These are phyloP conservation scores for Haliclystus octoradiatus DNA, from an alignment of 30 jellyfish, hydroid and myxozoan genomes.

Conservation along the genomic window DNA sequence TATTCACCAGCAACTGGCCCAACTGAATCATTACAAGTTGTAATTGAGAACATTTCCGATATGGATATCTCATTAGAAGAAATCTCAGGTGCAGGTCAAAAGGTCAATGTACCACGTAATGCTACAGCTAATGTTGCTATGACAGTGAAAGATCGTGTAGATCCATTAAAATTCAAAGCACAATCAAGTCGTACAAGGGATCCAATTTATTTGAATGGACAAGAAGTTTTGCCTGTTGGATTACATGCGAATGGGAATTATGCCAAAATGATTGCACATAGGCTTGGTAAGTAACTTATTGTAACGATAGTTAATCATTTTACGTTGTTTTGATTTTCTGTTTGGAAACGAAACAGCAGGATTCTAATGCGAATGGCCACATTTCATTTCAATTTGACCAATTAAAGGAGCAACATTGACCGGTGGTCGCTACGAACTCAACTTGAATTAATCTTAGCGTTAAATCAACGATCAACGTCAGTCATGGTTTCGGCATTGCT, in stretches of 20 bases:
- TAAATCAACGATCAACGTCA: too few species aligned
- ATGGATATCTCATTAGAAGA: conserved; percentile 31
- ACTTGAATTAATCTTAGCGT: too few species aligned
- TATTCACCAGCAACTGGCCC: conserved; percentile 4
- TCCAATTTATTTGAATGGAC: conserved; percentile 58
- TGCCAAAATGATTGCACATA: conserved; percentile 58
- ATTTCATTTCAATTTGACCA: too few species aligned
- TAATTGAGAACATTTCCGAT: conserved; percentile 26
- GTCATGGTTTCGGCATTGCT: too few species aligned
- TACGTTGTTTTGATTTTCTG: too few species aligned
- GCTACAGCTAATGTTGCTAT: conserved; percentile 87
- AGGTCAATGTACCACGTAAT: conserved; percentile 72
- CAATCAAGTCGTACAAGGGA: conserved; percentile 46
- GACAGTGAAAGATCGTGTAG: conserved; percentile 56
- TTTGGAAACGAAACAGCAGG: too few species aligned
- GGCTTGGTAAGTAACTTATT: conserved; percentile 47
- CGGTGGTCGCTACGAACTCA: too few species aligned
- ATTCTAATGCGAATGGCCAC: too few species aligned
- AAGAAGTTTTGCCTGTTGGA: conserved; percentile 46
- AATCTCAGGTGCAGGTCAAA: conserved; percentile 74
- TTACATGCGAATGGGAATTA: conserved; percentile 49
- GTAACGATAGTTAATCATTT: too few species aligned
- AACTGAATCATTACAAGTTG: conserved; percentile 25
- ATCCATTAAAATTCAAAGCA: conserved; percentile 86
- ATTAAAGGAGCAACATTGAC: too few species aligned